Conservation (phyloP, 1,140 invertebrate genomes). For the Micrasema longulum region DNA sequence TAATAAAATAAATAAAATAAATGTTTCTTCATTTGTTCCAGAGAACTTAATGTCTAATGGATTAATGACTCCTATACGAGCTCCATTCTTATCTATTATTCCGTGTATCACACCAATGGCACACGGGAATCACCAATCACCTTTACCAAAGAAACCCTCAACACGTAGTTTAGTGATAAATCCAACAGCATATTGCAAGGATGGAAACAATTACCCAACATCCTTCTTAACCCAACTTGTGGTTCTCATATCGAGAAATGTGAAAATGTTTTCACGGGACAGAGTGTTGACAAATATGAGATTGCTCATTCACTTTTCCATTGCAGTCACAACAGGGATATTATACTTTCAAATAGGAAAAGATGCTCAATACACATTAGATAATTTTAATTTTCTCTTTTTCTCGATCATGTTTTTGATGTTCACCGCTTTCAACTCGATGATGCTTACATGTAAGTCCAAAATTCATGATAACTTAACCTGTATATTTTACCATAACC, state of each 20-base stretch:
- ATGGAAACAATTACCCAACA: conserved; percentile 67
- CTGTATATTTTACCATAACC: no score
- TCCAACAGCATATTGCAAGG: conserved; percentile 57
- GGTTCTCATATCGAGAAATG: conserved; percentile 74
- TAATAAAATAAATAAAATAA: no score
- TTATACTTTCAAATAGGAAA: conserved; percentile 86
- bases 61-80: conserved; percentile 64
- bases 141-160: conserved; percentile 24
- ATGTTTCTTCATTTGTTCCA: conserved; percentile 45
- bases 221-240: conserved; percentile 75
- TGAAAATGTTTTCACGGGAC: conserved; percentile 69
- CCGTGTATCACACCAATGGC: conserved; percentile 36
- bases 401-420: conserved; percentile 88
- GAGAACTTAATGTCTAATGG: conserved; percentile 58
- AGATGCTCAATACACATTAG: conserved; percentile 77
- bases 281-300: conserved; percentile 81
- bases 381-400: conserved; percentile 84
- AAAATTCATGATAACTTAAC: no score
- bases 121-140: conserved; percentile 4
- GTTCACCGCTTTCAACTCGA: conserved; percentile 89
- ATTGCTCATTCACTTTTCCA: conserved; percentile 78
- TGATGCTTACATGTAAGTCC: conserved; percentile 89
- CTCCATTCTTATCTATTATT: conserved; percentile 56
- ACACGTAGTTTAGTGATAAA: conserved; percentile 48
- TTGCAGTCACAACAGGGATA: conserved; percentile 83